These are phyloP conservation scores for Platysternon megacephalum DNA, from an alignment of 2,113 vertebrate species.

Conservation along the genomic window DNA sequence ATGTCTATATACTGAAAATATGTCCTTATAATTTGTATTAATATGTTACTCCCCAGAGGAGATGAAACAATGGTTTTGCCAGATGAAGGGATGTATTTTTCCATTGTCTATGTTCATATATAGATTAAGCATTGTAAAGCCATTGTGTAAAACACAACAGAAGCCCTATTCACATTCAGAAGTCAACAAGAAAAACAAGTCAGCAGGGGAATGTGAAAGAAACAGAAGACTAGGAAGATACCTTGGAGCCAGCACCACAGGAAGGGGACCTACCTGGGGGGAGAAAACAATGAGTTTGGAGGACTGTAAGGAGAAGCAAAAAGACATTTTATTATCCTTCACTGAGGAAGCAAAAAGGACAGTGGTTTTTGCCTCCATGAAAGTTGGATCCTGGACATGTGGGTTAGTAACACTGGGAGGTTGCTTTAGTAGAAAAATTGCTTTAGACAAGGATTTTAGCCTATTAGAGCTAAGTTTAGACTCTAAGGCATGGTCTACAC, in stretches of 20 bases:
- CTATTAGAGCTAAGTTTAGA: neutral
- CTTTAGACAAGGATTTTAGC: neutral
- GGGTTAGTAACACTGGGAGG: neutral
- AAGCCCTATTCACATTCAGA: neutral
- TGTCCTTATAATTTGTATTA: neutral
- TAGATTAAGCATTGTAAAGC: neutral
- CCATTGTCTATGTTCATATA: neutral
- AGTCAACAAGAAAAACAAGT: neutral
- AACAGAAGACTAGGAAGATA: neutral
- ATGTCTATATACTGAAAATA: neutral
- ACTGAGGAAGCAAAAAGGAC: neutral
- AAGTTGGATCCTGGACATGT: neutral
- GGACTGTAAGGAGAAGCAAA: neutral
- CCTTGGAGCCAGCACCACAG: neutral
- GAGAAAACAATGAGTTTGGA: neutral
- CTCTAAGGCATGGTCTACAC: neutral
- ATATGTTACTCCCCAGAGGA: neutral
- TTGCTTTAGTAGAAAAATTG: neutral
- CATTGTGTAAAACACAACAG: neutral
- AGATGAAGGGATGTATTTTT: neutral
- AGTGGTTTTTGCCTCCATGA: neutral
- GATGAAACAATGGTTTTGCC: neutral
- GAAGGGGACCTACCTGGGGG: neutral
- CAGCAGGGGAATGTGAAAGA: neutral
- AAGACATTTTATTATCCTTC: neutral